Base-by-base conservation (phyloP, 2,888 invertebrate species). In the Dryocosmus kuriphilus region DNA sequence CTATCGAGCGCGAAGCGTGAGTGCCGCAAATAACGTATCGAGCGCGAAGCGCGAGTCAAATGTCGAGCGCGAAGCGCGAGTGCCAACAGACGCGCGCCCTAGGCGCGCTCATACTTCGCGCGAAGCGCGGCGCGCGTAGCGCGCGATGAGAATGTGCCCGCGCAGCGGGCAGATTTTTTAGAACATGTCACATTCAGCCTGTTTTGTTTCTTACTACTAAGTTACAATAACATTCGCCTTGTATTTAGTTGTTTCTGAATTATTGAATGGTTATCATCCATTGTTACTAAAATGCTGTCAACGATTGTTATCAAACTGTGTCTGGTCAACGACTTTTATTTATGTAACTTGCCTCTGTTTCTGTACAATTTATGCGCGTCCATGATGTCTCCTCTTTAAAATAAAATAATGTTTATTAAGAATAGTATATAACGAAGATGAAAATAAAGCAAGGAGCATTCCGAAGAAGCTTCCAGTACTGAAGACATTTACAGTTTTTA, bases 371-470 rank as follows among this genome's bases (percentile, higher is more conserved):
- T 65, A 65, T 65, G 65, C 65, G 27, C 7, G 41, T 38, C 16
- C 65, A 65, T 65, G 65, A 16, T 41, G 38, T 38, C 22, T 65
- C 14, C 41, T 16, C 24, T 41, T 41, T 65, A 65, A 24, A 22
- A 60, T 27, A 16, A 57, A 60, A 27, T n/a, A 6, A 1, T 60
- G 3, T 27, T 9, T 60, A 60, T 27, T 14, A 5, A 60, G 11
- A 24, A 22, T 3, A 16, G 24, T 60, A 60, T 60, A 60, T 60
- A 60, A 60, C 5, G 24, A 11, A 55, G 11, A 11, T 27, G 22
- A 27, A 27, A 24, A 27, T 60, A 1, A 60, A 60, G 11, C 14
- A 16, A 60, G 27, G 1, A 14, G 14, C 16, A 27, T 27, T 16
- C 11, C 3, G 22, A 27, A 24, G 11, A 27, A 16, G 11, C 14